Conservation (phyloP, 1,140 invertebrate species). For the Dreissena polymorpha region DNA sequence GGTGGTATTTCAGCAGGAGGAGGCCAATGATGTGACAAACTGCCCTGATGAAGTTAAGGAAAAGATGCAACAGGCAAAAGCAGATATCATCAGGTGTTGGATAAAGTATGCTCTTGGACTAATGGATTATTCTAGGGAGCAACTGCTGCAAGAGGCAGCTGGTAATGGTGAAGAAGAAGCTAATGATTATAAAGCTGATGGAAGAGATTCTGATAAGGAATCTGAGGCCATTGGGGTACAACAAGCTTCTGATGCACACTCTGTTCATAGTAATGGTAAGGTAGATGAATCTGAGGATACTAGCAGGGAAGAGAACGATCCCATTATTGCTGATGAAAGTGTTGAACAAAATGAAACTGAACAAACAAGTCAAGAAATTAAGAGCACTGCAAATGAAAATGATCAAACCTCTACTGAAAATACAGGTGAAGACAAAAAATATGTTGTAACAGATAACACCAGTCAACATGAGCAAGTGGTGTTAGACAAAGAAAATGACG, state of each 20-base stretch:
- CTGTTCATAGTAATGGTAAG: neutral
- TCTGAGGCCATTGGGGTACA: neutral
- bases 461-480: no score
- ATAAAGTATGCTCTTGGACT: slow-evolving; percentile 91
- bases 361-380: no score
- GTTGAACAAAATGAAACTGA: neutral
- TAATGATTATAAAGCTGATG: neutral
- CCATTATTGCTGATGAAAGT: slow-evolving; percentile 18
- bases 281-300: slow-evolving; percentile 51
- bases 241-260: slow-evolving; percentile 79
- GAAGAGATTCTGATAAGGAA: neutral
- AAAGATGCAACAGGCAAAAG: slow-evolving; percentile 87
- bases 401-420: neutral
- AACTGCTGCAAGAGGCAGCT: slow-evolving; percentile 81
- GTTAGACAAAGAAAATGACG: slow-evolving; percentile 6
- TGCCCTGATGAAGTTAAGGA: slow-evolving; percentile 84
- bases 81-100: slow-evolving; percentile 94
- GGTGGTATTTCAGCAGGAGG: slow-evolving; percentile 82
- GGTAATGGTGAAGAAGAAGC: neutral
- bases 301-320: slow-evolving; percentile 32
- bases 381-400: neutral
- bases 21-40: slow-evolving; percentile 76
- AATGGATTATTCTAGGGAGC: slow-evolving; percentile 86
- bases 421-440: neutral
- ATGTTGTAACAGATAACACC: no score